Conservation (phyloP, 2,888 invertebrate species). For the Hedychridium roseum region DNA sequence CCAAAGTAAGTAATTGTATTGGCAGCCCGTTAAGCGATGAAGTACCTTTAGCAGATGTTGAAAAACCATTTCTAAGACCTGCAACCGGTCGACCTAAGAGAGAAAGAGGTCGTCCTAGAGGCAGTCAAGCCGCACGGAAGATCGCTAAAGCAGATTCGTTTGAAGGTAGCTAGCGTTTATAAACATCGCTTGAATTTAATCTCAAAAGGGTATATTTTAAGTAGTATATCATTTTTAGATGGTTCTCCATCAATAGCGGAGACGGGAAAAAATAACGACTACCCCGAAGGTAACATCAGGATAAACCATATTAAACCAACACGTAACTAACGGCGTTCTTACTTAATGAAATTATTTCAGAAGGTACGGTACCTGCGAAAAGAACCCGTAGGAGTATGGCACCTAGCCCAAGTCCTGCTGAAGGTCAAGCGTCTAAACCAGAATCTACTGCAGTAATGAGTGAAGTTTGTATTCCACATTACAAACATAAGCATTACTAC, state of each 20-base stretch:
- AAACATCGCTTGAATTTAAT: not conserved
- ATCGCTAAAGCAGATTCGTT: constrained; percentile 49
- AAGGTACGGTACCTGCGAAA: constrained; percentile 50
- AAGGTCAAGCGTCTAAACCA: constrained; percentile 61
- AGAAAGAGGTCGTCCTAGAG: constrained; percentile 51
- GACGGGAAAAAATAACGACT: constrained; percentile 51
- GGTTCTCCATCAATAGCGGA: constrained; percentile 47
- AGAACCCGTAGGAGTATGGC: constrained; percentile 56
- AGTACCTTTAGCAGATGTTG: constrained; percentile 42
- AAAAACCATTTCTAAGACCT: constrained; percentile 58
- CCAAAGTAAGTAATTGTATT: constrained; percentile 42
- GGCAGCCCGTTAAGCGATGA: constrained; percentile 47
- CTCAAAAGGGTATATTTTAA: not conserved
- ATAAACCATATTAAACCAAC: not conserved
- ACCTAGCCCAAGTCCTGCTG: constrained; percentile 62
- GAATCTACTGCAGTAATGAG: constrained; percentile 61
- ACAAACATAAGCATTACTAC: constrained; percentile 4
- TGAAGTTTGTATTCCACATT: constrained; percentile 42
- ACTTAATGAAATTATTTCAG: constrained; percentile 34
- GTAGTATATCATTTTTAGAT: constrained; percentile 37
- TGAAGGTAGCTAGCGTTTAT: constrained; percentile 39
- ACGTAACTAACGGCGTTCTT: not conserved
- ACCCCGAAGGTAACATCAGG: constrained; percentile 51
- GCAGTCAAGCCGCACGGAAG: constrained; percentile 47
- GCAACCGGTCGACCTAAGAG: constrained; percentile 44